Base-by-base conservation (phyloP, 2,888 invertebrate genomes). In the Lepetodrilus schrolli region DNA sequence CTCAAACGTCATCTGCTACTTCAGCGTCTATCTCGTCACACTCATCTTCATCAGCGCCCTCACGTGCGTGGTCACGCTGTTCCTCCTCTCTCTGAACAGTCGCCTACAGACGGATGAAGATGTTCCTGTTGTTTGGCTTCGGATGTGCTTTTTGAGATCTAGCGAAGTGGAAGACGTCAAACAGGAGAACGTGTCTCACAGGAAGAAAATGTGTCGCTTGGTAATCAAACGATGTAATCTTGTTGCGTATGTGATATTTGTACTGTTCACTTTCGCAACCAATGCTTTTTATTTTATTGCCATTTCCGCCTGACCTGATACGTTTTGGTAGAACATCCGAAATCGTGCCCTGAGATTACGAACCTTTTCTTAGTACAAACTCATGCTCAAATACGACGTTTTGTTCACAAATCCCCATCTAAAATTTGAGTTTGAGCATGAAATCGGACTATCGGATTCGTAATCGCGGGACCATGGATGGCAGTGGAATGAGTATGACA, bases 1-100 rank as follows among this genome's bases (percentile, higher is more conserved):
- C 66, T 66, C 66, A 17, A 38, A 66, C 21, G 21, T 23, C 38
- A 7, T 38, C 21, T 66, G 66, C 26, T 66, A 21, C 66, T 66
- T 66, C 38, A 66, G 66, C 13, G 66, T 38, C 38, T 66, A 66
- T 26, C 20, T 66, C 23, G 26, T 20, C 13, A 8, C 26, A 2
- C 38, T 38, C 13, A 38, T 66, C 13, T 37, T 66, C 37, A 66
- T 66, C 66, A 66, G 66, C 38, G 26, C 38, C 7, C 37, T 23
- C 23, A 38, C 38, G 10, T 38, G 38, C 23, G 37, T 66, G 2
- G 20, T 37, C 38, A 37, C 66, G 10, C 10, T 66, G 21, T 38
- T 66, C 37, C 3, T 66, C 21, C 37, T 66, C 21, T 21, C 37
- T 10, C 66, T 66, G 5, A 17, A 66, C 37, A 20, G n/a, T 26